phyloP scores from a whole-genome alignment of 2,113 vertebrate genomes.

The Monarcha castaneiventris region DNA sequence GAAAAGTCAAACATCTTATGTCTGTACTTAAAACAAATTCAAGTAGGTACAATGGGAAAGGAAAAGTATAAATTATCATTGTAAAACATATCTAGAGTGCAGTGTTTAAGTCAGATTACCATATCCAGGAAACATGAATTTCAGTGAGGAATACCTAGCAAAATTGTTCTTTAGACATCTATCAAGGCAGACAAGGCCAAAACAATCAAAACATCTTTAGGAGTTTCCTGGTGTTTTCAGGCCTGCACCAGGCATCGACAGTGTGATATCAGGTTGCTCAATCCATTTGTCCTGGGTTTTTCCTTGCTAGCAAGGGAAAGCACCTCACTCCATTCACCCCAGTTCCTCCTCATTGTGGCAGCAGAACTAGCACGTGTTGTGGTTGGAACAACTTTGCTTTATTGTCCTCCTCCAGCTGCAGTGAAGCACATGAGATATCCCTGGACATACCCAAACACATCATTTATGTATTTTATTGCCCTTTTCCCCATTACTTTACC shows the following conservation, averaged over 20 bases:
- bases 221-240: neutral
- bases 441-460: neutral
- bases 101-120: neutral
- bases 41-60: neutral
- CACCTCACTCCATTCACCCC: neutral
- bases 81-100: neutral
- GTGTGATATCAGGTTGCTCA: neutral
- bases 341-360: neutral
- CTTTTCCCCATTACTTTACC: neutral
- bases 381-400: neutral
- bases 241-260: neutral
- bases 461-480: neutral
- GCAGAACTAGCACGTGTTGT: neutral
- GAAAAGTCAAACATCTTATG: neutral
- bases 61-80: neutral
- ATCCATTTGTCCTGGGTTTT: neutral
- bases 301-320: neutral
- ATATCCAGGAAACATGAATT: neutral
- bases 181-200: neutral
- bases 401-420: neutral
- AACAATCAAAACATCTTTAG: neutral
- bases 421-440: neutral
- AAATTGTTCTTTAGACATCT: neutral
- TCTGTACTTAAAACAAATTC: neutral
- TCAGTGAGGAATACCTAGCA: neutral